phyloP scores from a whole-genome alignment of 2,797 vertebrate species.

The Malurus leucopterus region DNA sequence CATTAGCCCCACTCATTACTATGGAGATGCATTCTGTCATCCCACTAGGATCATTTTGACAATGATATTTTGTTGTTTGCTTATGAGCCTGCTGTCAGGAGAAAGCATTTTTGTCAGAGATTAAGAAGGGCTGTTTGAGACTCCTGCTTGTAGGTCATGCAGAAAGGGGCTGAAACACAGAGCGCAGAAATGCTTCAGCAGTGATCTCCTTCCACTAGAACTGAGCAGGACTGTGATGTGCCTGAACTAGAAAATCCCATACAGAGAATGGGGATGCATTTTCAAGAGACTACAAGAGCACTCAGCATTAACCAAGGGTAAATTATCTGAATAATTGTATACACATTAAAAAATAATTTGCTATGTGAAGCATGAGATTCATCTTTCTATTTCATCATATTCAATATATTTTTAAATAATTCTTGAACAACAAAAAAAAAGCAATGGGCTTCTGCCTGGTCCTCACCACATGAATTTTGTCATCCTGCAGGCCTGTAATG shows the following conservation, averaged over 20 bases:
- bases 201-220: background rate
- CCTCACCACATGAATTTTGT: background rate
- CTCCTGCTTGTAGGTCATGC: background rate
- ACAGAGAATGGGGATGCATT: background rate
- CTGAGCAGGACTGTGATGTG: fast-evolving
- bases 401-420: background rate
- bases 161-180: background rate
- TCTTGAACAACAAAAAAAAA: background rate
- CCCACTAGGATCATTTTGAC: background rate
- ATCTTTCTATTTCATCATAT: background rate
- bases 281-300: background rate
- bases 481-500: background rate
- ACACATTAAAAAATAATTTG: fast-evolving
- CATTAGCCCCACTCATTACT: slow-evolving; percentile 6
- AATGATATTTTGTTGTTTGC: background rate
- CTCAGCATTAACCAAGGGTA: background rate
- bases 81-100: background rate
- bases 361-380: background rate
- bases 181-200: background rate
- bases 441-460: background rate
- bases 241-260: background rate
- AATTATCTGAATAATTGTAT: background rate
- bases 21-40: slow-evolving; percentile 23
- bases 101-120: background rate
- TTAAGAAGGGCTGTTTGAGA: background rate